Base-by-base conservation (phyloP, 1,140 invertebrate species). In the Drosophila mauritiana region DNA sequence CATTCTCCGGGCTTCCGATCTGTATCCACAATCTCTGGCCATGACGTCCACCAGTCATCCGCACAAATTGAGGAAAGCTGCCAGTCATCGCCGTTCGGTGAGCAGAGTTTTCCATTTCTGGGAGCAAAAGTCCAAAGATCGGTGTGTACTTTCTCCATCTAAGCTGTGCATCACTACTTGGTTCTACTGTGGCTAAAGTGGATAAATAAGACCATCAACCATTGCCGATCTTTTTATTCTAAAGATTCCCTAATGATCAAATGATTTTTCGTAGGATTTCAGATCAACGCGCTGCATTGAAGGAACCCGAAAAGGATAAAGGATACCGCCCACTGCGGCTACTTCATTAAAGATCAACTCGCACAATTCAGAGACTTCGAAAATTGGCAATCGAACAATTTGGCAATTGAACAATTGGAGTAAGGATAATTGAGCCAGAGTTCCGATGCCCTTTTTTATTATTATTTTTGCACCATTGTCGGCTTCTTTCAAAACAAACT, bases 61-160 rank as follows among this genome's bases (percentile, higher is more conserved):
- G 69, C 62, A 68, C 61, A 86, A 86, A 86, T 86, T 86, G 73
- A 43, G 43, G 56, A 73, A 73, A 73, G 56, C 57, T 53, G 65
- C 25, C 15, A 57, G 65, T 39, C 37, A 20, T 59, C 68, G 49
- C 36, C 25, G 8, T 31, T 45, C 12, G 51, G 25, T 20, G 10
- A 45, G 25, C 27, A 27, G 3, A 27, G 3, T 53, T 46, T 39
- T 31, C 34, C 36, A n/a, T 43, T 43, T 53, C 7, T 4, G 63
- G 42, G 22, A 27, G 37, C n/a, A 20, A 34, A 48, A 46, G 22
- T 31, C 2, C 1, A 4, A 20, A 13, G 13, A 4, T 12, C 25
- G 6, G 4, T 7, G 11, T 37, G 20, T 37, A 22, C 51, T 34
- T 53, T 36, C 31, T 42, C 7, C 7, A n/a, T 0, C n/a, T 4